Conservation (phyloP, 2,797 vertebrate species). For the Myotis vivesi region DNA sequence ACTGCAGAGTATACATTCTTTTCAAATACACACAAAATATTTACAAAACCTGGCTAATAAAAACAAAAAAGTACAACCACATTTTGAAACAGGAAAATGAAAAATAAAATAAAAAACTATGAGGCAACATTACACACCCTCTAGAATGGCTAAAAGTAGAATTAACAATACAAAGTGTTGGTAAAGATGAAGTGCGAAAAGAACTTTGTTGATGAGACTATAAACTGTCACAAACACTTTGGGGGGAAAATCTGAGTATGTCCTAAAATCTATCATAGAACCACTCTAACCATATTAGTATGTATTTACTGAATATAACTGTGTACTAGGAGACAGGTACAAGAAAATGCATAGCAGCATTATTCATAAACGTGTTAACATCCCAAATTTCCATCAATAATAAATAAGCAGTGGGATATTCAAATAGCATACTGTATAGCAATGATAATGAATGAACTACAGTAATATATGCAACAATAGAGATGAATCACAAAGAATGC, state of each 20-base stretch:
- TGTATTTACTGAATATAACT: not conserved
- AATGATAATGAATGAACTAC: not conserved
- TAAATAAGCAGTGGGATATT: not conserved
- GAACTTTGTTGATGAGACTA: not conserved
- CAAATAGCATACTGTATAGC: not conserved
- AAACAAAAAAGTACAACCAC: not conserved
- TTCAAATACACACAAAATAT: no score
- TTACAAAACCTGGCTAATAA: no score
- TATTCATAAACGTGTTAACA: not conserved
- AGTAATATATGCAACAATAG: not conserved
- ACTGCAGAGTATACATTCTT: no score
- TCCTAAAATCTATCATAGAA: not conserved
- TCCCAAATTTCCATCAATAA: constrained; percentile 5
- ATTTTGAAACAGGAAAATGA: not conserved
- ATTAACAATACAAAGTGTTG: not conserved
- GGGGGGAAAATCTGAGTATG: not conserved
- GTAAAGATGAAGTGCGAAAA: not conserved
- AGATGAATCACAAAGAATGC: not conserved
- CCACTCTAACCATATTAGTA: not conserved
- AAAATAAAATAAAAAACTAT: not conserved
- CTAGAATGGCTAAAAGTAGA: constrained; percentile 3
- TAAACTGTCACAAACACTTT: not conserved
- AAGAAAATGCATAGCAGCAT: not conserved
- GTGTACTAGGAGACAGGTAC: not conserved
- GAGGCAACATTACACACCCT: not conserved